Evolutionary conservation across 2,113 vertebrate genomes (phyloP).

Genomic region (Nymphicus hollandicus): DNA sequence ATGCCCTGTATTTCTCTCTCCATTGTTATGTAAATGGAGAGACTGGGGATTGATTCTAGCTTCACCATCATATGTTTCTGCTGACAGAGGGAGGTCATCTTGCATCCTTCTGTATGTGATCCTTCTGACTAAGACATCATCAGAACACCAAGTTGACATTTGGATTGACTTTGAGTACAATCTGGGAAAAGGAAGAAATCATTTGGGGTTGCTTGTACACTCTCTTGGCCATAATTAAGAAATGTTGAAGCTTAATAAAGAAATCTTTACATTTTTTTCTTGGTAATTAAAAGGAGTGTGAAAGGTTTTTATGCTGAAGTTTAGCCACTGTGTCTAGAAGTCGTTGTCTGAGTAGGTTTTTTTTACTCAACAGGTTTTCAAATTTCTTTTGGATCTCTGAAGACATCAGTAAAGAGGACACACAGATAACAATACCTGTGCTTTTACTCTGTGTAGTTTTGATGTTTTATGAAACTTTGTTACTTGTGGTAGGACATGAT

Average conservation of each 20-base stretch:
- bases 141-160: not conserved
- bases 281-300: not conserved
- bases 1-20: not conserved
- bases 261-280: not conserved
- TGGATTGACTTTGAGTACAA: not conserved
- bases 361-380: not conserved
- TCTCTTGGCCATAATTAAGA: not conserved
- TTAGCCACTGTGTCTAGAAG: not conserved
- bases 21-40: not conserved
- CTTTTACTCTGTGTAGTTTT: not conserved
- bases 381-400: not conserved
- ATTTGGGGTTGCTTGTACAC: not conserved
- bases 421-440: not conserved
- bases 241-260: not conserved
- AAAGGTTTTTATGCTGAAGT: not conserved
- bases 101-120: not conserved
- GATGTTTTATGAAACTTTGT: not conserved
- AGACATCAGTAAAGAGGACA: fast-evolving
- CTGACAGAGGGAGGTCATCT: not conserved
- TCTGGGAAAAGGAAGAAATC: not conserved
- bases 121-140: not conserved
- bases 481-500: not conserved
- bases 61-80: not conserved
- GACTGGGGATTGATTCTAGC: not conserved
- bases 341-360: not conserved